Conservation (phyloP, 2,797 vertebrate species). For the Alosa sapidissima region DNA sequence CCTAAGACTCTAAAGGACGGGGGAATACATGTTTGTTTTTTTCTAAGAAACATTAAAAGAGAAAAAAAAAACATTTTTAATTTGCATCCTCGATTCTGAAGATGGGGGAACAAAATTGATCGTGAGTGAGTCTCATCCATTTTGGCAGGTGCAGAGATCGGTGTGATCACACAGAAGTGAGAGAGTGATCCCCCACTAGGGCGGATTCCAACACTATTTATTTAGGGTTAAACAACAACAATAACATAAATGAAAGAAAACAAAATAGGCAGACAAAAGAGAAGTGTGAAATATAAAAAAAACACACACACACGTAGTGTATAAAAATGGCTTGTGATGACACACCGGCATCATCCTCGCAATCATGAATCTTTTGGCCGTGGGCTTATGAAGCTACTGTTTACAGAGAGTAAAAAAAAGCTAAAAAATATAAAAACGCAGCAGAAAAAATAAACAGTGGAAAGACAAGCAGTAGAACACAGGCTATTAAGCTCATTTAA, state of each 20-base stretch:
- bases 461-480: constrained; percentile 52
- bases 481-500: constrained; percentile 65
- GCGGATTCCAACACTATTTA: constrained; percentile 87
- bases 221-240: constrained; percentile 47
- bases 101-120: constrained; percentile 69
- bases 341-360: constrained; percentile 70
- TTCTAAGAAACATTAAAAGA: constrained; percentile 62
- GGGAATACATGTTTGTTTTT: constrained; percentile 80
- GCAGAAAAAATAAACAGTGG: constrained; percentile 38
- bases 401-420: constrained; percentile 71
- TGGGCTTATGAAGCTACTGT: constrained; percentile 88
- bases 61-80: constrained; percentile 74
- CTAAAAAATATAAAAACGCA: not conserved
- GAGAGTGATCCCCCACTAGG: constrained; percentile 63
- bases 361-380: constrained; percentile 83
- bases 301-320: constrained; percentile 81
- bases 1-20: constrained; percentile 99
- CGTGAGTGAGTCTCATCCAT: constrained; percentile 58
- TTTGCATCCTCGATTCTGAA: constrained; percentile 80
- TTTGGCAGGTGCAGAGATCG: not conserved
- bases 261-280: constrained; percentile 43
- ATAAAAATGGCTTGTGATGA: constrained; percentile 75
- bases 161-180: not conserved
- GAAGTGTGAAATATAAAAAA: constrained; percentile 50
- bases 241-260: not conserved